Evolutionary conservation across 2,113 vertebrate species (phyloP).

Genomic region (Upupa epops): DNA sequence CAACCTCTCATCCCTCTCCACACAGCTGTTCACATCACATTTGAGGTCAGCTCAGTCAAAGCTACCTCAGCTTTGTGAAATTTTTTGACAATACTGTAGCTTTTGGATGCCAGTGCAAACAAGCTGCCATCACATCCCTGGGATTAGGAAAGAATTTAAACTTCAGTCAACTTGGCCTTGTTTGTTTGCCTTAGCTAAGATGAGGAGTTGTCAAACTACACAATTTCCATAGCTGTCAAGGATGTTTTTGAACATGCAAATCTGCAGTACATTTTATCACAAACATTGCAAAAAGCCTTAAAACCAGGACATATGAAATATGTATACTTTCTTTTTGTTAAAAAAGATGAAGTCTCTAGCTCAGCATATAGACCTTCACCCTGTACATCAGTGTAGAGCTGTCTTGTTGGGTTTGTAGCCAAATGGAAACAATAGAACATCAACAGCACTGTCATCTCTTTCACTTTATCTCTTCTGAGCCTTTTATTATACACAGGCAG

Average conservation of each 20-base stretch:
- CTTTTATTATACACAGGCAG: neutral
- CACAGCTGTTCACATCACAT: slow-evolving; percentile 30
- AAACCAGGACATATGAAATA: slow-evolving; percentile 57
- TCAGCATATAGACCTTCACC: slow-evolving; percentile 27
- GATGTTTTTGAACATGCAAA: slow-evolving; percentile 65
- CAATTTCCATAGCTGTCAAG: slow-evolving; percentile 68
- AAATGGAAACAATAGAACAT: slow-evolving; percentile 18
- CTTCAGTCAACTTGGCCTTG: slow-evolving; percentile 60
- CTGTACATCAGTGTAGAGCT: neutral
- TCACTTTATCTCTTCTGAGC: neutral
- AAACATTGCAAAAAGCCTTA: slow-evolving; percentile 63
- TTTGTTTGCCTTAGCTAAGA: slow-evolving; percentile 62
- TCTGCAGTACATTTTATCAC: slow-evolving; percentile 55
- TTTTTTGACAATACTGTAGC: slow-evolving; percentile 45
- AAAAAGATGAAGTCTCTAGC: slow-evolving; percentile 4
- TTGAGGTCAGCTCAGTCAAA: slow-evolving; percentile 57
- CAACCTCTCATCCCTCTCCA: neutral
- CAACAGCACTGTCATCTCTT: neutral
- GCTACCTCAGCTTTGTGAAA: slow-evolving; percentile 27
- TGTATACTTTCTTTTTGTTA: slow-evolving; percentile 16
- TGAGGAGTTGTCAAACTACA: slow-evolving; percentile 64
- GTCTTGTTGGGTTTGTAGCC: slow-evolving; percentile 22
- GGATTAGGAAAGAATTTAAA: slow-evolving; percentile 58
- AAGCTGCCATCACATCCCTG: slow-evolving; percentile 37
- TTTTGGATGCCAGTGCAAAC: slow-evolving; percentile 49